Evolutionary conservation across 2,113 vertebrate genomes (phyloP).

Genomic region (Sinocyclocheilus rhinocerous): DNA sequence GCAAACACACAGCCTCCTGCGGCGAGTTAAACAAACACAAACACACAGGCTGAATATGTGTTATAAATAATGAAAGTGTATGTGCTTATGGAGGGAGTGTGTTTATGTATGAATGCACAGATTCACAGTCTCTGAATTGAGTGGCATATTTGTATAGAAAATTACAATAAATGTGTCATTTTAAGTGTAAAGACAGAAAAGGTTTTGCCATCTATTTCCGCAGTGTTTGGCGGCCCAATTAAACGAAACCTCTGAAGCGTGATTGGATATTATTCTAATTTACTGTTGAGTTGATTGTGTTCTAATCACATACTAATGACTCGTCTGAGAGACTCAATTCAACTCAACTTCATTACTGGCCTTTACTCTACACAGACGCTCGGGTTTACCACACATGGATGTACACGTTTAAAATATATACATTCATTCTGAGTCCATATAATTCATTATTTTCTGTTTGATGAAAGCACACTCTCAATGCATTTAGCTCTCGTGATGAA

Average conservation of each 20-base stretch:
- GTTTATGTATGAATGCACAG: background rate
- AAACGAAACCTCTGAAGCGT: background rate
- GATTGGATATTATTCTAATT: background rate
- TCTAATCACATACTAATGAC: background rate
- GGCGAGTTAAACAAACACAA: background rate
- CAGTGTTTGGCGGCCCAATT: background rate
- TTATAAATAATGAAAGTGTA: background rate
- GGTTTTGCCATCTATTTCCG: background rate
- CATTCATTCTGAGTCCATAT: too few relatives aligned
- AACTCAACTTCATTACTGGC: background rate
- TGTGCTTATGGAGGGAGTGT: background rate
- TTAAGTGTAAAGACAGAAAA: background rate
- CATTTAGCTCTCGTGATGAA: too few relatives aligned
- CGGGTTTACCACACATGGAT: too few relatives aligned
- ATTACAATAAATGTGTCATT: background rate
- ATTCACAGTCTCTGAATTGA: background rate
- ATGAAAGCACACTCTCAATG: too few relatives aligned
- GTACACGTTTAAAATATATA: too few relatives aligned
- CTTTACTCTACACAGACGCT: too few relatives aligned
- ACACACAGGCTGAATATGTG: too few relatives aligned
- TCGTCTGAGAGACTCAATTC: too few relatives aligned
- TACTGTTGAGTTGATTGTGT: background rate
- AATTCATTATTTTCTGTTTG: too few relatives aligned
- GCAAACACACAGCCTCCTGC: too few relatives aligned
- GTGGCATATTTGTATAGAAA: background rate